phyloP scores from a whole-genome alignment of 2,888 invertebrate genomes.

The Amphipyra tragopoginis region DNA sequence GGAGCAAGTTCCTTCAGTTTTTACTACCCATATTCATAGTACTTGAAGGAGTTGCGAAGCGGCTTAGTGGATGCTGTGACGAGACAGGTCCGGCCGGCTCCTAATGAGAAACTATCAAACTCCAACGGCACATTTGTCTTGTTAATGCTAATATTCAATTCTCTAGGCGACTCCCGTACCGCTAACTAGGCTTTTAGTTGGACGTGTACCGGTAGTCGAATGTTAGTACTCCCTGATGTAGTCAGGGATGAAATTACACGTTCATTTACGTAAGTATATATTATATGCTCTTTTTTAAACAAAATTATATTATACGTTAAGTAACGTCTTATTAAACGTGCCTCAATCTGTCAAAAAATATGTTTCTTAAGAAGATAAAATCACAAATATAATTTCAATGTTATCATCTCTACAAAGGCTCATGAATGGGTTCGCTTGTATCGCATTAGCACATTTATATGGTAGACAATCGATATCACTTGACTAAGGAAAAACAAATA shows the following conservation, averaged over 20 bases:
- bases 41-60: constrained; percentile 69
- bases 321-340: not conserved
- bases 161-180: constrained; percentile 61
- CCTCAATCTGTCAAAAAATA: not conserved
- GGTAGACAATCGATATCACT: constrained; percentile 75
- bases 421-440: constrained; percentile 57
- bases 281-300: not conserved
- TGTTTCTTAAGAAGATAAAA: not conserved
- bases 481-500: constrained; percentile 82
- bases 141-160: constrained; percentile 85
- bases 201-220: constrained; percentile 47
- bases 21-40: constrained; percentile 50
- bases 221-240: constrained; percentile 6
- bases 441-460: constrained; percentile 61
- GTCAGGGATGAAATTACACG: constrained; percentile 2
- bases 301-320: not conserved
- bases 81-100: constrained; percentile 61
- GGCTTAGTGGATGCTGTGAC: constrained; percentile 67
- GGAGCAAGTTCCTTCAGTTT: constrained; percentile 29
- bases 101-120: constrained; percentile 86
- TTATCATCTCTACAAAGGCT: constrained; percentile 48
- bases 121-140: constrained; percentile 82
- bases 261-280: constrained; percentile 4
- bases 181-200: constrained; percentile 68
- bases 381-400: constrained; percentile 18